These are phyloP conservation scores for Allacma fusca DNA, from an alignment of 2,888 invertebrate genomes.

Conservation along the genomic window DNA sequence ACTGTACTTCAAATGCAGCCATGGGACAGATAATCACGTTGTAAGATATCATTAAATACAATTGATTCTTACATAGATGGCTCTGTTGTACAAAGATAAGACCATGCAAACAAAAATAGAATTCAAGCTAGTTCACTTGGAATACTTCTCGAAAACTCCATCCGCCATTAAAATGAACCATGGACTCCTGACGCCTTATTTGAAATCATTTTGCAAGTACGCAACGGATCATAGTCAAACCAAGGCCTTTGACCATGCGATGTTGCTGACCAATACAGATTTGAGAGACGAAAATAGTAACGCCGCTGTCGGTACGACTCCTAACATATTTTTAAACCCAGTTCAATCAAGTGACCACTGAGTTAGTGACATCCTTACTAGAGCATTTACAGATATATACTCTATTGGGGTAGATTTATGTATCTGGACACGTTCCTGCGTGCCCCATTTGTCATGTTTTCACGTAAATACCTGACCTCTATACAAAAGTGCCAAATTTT, in stretches of 20 bases:
- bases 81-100: background rate
- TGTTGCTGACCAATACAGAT: background rate
- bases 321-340: too few relatives aligned
- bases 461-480: too few relatives aligned
- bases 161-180: background rate
- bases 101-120: background rate
- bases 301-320: background rate
- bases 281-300: background rate
- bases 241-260: background rate
- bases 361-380: too few relatives aligned
- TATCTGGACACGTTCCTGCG: too few relatives aligned
- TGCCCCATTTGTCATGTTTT: too few relatives aligned
- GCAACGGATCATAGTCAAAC: background rate
- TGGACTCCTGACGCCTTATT: background rate
- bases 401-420: too few relatives aligned
- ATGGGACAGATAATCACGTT: background rate
- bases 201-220: conserved; percentile 14
- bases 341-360: too few relatives aligned
- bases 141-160: background rate
- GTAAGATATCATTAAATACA: background rate
- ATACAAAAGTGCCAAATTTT: too few relatives aligned
- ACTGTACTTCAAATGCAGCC: too few relatives aligned
- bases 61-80: background rate
- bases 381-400: too few relatives aligned
- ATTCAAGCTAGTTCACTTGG: background rate